A percentile compares a stretch with the other conserved stretches of the same genome.
These are phyloP conservation scores for Etheostoma perlongum DNA, from an alignment of 2,797 vertebrate species.

Conservation along the genomic window DNA sequence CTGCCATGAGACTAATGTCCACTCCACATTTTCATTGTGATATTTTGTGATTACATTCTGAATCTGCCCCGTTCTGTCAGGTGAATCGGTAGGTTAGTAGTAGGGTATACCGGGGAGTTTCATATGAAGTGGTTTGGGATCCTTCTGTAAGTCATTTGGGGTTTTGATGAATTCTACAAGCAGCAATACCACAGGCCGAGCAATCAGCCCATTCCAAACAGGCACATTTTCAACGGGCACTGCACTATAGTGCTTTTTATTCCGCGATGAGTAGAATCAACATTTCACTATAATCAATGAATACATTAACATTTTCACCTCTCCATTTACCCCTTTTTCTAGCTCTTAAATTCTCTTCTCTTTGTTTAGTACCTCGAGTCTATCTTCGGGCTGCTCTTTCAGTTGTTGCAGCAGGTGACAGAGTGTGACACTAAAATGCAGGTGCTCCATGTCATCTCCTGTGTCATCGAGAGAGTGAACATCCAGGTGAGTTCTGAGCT, in stretches of 20 bases:
- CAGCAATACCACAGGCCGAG: too few relatives aligned
- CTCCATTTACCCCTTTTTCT: background rate
- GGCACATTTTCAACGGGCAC: too few relatives aligned
- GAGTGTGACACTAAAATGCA: constrained; percentile 99
- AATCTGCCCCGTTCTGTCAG: too few relatives aligned
- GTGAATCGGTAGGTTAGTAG: too few relatives aligned
- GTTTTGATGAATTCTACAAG: too few relatives aligned
- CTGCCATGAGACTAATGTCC: too few relatives aligned
- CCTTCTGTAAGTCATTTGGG: too few relatives aligned
- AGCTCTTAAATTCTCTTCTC: background rate
- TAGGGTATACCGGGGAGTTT: too few relatives aligned
- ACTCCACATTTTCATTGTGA: too few relatives aligned
- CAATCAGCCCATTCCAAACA: too few relatives aligned
- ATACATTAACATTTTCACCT: background rate
- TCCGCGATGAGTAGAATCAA: background rate
- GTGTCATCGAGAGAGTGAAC: constrained; percentile 96
- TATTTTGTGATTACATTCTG: too few relatives aligned
- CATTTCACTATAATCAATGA: background rate
- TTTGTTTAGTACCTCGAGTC: constrained; percentile 92
- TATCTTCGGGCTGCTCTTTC: constrained; percentile 94
- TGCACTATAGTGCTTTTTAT: background rate
- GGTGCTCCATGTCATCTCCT: constrained; percentile 96
- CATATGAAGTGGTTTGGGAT: too few relatives aligned
- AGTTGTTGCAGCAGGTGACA: constrained; percentile 95
- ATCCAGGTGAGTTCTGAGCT: constrained; percentile 88